phyloP scores from a whole-genome alignment of 2,797 vertebrate genomes.

The Melanotaenia pygmaea region DNA sequence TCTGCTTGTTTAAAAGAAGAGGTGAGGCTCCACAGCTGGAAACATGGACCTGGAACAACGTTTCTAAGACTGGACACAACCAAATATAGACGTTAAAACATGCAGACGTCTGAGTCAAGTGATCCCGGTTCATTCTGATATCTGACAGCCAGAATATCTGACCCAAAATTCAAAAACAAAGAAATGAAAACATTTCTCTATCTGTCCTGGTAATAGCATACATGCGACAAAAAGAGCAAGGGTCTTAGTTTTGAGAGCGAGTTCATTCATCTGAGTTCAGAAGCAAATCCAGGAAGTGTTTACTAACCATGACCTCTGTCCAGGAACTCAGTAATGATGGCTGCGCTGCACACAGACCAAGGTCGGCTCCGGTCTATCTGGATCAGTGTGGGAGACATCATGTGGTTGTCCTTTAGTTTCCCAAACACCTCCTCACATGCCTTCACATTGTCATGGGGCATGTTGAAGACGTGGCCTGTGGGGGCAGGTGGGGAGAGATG shows the following conservation, averaged over 20 bases:
- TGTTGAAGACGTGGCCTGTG: slow-evolving; percentile 96
- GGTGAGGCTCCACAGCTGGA: too few species aligned
- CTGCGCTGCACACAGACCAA: slow-evolving; percentile 96
- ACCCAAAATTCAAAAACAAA: too few species aligned
- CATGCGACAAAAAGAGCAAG: background rate
- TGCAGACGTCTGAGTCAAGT: too few species aligned
- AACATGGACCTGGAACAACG: too few species aligned
- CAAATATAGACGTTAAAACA: too few species aligned
- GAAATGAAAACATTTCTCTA: too few species aligned
- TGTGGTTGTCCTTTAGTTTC: slow-evolving; percentile 93
- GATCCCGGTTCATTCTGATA: too few species aligned
- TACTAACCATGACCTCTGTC: slow-evolving; percentile 95
- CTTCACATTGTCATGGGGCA: slow-evolving; percentile 98
- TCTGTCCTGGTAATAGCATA: too few species aligned
- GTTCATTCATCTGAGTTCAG: slow-evolving; percentile 24
- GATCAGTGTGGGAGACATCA: slow-evolving; percentile 99
- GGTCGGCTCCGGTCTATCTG: slow-evolving; percentile 94
- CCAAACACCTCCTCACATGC: slow-evolving; percentile 96
- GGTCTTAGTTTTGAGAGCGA: too few species aligned
- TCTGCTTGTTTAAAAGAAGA: too few species aligned
- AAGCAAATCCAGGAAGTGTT: slow-evolving; percentile 58
- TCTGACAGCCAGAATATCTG: too few species aligned
- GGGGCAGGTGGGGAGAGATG: slow-evolving; percentile 9
- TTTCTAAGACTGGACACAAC: too few species aligned
- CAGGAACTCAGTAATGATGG: slow-evolving; percentile 96